These are phyloP conservation scores for Ceratina calcarata DNA, from an alignment of 1,140 invertebrate genomes.

Conservation along the genomic window DNA sequence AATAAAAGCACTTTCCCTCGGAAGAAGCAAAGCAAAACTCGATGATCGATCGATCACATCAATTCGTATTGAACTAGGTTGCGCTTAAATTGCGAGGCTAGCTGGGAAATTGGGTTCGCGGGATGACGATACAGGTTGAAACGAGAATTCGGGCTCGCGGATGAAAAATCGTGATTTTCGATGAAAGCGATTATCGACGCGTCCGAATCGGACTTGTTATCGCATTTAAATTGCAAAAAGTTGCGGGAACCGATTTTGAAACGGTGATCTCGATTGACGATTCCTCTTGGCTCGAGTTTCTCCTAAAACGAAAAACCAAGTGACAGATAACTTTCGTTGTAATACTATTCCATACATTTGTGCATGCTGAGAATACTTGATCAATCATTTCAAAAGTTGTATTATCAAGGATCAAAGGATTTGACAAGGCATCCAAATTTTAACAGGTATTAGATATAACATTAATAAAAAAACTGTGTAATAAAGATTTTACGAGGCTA, in stretches of 20 bases:
- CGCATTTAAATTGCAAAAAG: conserved; percentile 25
- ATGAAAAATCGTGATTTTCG: neutral
- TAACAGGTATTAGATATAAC: too few relatives aligned
- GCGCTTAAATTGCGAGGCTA: conserved; percentile 2
- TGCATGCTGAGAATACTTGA: too few relatives aligned
- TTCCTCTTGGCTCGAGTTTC: neutral
- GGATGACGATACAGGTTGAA: neutral
- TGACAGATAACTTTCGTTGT: too few relatives aligned
- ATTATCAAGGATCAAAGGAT: too few relatives aligned
- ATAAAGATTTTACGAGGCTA: too few relatives aligned
- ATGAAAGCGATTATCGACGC: conserved; percentile 8
- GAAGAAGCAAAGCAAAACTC: too few relatives aligned
- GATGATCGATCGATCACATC: conserved; percentile 11
- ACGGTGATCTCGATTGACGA: neutral
- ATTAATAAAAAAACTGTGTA: too few relatives aligned
- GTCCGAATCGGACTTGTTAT: neutral
- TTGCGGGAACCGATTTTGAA: neutral
- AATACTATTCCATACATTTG: too few relatives aligned
- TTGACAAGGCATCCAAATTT: too few relatives aligned
- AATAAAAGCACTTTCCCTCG: too few relatives aligned
- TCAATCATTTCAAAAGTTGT: too few relatives aligned
- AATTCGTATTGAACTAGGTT: neutral
- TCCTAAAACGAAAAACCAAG: too few relatives aligned
- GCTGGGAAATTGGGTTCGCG: neutral
- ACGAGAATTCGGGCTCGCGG: conserved; percentile 9